Evolutionary conservation across 30 jellyfish, hydroid and myxozoan genomes (phyloP).

Genomic region (Sanderia malayensis): DNA sequence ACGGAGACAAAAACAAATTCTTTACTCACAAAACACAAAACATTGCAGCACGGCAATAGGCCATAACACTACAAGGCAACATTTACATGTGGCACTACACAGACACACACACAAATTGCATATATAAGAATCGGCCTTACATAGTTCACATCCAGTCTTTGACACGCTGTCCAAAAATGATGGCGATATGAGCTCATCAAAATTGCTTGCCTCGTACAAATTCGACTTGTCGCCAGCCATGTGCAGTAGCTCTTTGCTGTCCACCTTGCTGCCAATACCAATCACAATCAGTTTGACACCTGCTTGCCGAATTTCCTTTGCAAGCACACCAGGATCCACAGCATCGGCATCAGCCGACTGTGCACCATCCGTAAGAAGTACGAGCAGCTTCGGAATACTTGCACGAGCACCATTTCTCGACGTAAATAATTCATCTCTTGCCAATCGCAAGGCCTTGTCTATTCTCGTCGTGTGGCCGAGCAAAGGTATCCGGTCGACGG

Average conservation of each 20-base stretch:
- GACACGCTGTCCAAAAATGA: conserved; percentile 43
- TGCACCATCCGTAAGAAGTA: conserved; percentile 88
- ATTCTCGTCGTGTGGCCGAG: conserved; percentile 89
- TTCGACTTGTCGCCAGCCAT: conserved; percentile 58
- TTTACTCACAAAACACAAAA: no score
- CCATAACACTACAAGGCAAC: no score
- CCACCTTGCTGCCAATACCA: conserved; percentile 56
- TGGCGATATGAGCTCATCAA: conserved; percentile 51
- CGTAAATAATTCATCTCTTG: conserved; percentile 50
- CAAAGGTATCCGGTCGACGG: conserved; percentile 79
- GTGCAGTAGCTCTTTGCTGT: conserved; percentile 28
- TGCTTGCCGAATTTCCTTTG: conserved; percentile 50
- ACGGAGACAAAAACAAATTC: background rate
- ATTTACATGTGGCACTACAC: no score
- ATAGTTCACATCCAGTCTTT: conserved; percentile 19
- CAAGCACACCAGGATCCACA: conserved; percentile 61
- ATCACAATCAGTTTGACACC: conserved; percentile 52
- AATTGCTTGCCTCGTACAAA: conserved; percentile 43
- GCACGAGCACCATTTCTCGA: conserved; percentile 69
- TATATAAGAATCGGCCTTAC: no score
- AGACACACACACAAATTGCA: background rate
- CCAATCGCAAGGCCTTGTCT: conserved; percentile 86
- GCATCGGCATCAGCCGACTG: conserved; percentile 83
- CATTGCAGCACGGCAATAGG: no score
- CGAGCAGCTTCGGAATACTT: conserved; percentile 61